Evolutionary conservation across 2,113 vertebrate species (phyloP).

Genomic region (Onychostoma macrolepis): DNA sequence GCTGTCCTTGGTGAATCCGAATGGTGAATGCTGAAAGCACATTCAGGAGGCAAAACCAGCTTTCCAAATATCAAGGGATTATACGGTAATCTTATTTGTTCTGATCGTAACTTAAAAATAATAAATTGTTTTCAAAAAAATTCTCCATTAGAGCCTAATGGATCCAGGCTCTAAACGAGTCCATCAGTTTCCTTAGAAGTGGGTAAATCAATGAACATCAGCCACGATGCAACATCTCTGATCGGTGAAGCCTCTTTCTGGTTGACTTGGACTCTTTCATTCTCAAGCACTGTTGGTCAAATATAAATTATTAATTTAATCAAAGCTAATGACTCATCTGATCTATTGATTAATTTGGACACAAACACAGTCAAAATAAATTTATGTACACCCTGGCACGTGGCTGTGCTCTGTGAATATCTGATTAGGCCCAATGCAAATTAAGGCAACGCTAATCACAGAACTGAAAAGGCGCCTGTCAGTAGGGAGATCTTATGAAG

Average conservation of each 20-base stretch:
- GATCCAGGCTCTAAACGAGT: slow-evolving; percentile 7
- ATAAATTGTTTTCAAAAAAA: slow-evolving; percentile 17
- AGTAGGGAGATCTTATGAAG: not conserved
- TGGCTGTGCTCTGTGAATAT: not conserved
- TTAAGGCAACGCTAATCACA: slow-evolving; percentile 23
- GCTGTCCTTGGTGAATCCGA: slow-evolving; percentile 5
- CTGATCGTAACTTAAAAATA: slow-evolving; percentile 14
- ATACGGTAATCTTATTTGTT: slow-evolving; percentile 13
- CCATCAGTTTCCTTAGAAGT: slow-evolving; percentile 23
- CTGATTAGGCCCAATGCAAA: slow-evolving; percentile 19
- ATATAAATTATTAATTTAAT: slow-evolving; percentile 11
- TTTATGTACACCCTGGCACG: not conserved
- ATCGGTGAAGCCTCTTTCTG: slow-evolving; percentile 24
- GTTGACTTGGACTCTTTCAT: slow-evolving; percentile 22
- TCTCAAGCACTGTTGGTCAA: slow-evolving; percentile 12
- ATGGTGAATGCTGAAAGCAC: not conserved
- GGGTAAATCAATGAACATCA: slow-evolving; percentile 12
- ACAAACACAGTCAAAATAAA: slow-evolving; percentile 14
- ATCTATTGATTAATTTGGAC: not conserved
- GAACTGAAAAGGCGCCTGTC: slow-evolving; percentile 23
- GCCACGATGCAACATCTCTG: not conserved
- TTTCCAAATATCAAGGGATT: slow-evolving; percentile 4
- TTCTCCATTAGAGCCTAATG: slow-evolving; percentile 38
- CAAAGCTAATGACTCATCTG: not conserved
- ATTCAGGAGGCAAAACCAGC: not conserved